phyloP scores from a whole-genome alignment of 2,797 vertebrate species.

The Threskiornis aethiopicus region DNA sequence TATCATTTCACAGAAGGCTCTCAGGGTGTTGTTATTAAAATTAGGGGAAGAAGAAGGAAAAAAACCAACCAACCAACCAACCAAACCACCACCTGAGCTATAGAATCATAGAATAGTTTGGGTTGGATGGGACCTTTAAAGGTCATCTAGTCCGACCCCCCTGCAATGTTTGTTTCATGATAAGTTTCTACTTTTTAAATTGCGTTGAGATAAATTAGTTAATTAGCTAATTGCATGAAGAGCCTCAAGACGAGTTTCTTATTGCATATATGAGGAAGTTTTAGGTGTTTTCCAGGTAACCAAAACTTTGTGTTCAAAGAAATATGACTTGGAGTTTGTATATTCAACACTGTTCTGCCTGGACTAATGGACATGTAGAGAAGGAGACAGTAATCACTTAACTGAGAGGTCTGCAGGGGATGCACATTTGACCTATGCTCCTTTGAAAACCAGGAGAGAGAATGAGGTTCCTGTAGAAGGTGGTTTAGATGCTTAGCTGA shows the following conservation, averaged over 20 bases:
- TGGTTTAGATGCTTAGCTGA: background rate
- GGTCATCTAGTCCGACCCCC: no score
- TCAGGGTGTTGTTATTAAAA: background rate
- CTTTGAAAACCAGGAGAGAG: background rate
- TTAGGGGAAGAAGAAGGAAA: background rate
- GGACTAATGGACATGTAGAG: background rate
- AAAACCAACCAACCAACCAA: no score
- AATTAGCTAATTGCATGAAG: background rate
- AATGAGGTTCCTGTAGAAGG: background rate
- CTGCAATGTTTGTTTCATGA: background rate
- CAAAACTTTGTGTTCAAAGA: background rate
- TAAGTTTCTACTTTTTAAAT: background rate
- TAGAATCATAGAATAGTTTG: background rate
- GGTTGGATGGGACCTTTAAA: background rate
- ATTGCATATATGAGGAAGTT: background rate
- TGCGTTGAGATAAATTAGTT: background rate
- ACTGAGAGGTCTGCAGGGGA: background rate
- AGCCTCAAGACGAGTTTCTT: background rate
- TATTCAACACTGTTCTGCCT: background rate
- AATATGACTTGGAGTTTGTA: background rate
- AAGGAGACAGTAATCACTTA: background rate
- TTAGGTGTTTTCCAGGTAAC: background rate
- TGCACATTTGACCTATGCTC: rapidly evolving
- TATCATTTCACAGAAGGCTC: background rate
- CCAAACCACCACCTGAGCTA: background rate